Base-by-base conservation (phyloP, 2,888 invertebrate species). In the Chrysomela aeneicollis region DNA sequence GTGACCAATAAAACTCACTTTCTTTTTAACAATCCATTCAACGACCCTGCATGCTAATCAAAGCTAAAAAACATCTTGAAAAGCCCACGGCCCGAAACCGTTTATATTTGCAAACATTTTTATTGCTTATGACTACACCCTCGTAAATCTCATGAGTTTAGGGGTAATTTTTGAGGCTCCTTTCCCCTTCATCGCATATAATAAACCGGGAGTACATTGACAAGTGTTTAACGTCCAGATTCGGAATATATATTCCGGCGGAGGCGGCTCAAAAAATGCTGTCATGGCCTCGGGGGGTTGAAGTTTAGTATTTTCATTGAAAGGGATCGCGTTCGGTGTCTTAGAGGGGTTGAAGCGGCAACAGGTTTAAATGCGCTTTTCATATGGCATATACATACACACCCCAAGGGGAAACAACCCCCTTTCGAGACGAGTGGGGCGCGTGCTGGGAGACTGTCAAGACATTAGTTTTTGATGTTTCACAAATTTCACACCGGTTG, bases 311-410 rank as follows among this genome's bases (percentile, higher is more conserved):
- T 72, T 74, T 42, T 74, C 74, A 75, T 75, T 74, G 73, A 75
- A 76, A 75, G 76, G 73, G 76, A 74, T 76, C 71, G 72, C 71
- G n/a, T n/a, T 69, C 68, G 71, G 63, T 72, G 71, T 74, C 73
- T 72, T 73, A 51, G 37, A 67, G 62, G 70, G 69, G 72, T 73
- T 68, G 78, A n/a, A 6, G 26, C 12, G 15, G 42, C 79, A 81
- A 80, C 81, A 81, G 81, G 81, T 81, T 81, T 77, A 80, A 80
- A 79, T 79, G 79, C 73, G 76, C 76, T 79, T 79, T 79, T 80
- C 77, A 79, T 79, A 78, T 75, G 74, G 67, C 73, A 75, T 74
- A 76, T 74, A 74, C 76, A 73, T 77, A 71, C 67, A 70, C 69
- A 62, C 66, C 64, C 66, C 71, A 71, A 68, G 70, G 77, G 76